A percentile compares a stretch with the other conserved stretches of the same genome.
Conservation (phyloP, 2,113 vertebrate species). For the Oriolus oriolus region DNA sequence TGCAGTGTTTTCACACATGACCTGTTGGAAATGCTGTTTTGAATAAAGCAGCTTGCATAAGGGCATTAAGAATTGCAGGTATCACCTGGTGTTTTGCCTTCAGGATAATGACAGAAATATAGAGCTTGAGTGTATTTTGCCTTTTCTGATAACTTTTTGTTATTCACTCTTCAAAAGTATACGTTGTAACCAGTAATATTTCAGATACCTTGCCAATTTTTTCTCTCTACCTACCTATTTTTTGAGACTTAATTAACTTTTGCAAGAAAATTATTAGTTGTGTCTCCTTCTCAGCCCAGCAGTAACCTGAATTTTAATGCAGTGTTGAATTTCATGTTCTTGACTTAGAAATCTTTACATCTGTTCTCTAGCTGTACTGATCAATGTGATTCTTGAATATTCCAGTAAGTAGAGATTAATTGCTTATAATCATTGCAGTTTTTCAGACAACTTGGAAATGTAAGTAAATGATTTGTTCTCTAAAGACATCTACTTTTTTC, state of each 20-base stretch:
- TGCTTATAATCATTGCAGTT: neutral
- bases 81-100: neutral
- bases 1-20: neutral
- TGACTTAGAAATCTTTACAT: neutral
- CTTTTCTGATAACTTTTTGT: neutral
- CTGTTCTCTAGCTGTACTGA: neutral
- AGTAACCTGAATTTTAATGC: neutral
- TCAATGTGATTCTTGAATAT: neutral
- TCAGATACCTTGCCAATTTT: neutral
- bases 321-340: neutral
- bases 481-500: neutral
- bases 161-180: neutral
- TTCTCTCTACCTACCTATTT: neutral
- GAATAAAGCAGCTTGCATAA: neutral
- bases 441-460: neutral
- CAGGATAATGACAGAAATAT: neutral
- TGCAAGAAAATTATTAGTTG: neutral
- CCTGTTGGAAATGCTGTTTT: neutral
- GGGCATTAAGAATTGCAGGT: neutral
- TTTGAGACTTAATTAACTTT: neutral
- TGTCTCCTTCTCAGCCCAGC: neutral
- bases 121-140: neutral
- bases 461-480: neutral
- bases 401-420: neutral
- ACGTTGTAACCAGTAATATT: neutral